These are phyloP conservation scores for Galagoides demidoff DNA, from an alignment of 2,797 vertebrate genomes.

Conservation along the genomic window DNA sequence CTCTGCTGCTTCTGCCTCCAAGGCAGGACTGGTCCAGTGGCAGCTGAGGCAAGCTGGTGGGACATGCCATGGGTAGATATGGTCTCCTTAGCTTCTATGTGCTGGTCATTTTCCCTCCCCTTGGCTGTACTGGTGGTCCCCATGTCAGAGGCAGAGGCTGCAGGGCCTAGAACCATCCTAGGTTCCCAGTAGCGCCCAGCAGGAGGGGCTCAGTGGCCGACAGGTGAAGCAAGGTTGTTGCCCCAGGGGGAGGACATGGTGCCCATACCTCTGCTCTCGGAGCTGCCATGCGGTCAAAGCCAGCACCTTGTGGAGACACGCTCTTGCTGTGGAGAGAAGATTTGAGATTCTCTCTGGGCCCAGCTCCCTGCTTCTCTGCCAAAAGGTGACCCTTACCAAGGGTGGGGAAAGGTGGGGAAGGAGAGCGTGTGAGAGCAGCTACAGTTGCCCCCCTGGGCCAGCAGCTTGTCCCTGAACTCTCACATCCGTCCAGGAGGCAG, in stretches of 20 bases:
- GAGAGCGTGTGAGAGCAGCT: background rate
- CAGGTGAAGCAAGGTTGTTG: background rate
- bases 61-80: fast-evolving
- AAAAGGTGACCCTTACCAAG: background rate
- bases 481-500: fast-evolving
- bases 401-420: fast-evolving
- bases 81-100: background rate
- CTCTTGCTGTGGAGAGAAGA: conserved; percentile 85
- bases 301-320: conserved; percentile 64
- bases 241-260: background rate
- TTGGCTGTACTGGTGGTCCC: background rate
- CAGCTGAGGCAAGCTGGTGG: background rate
- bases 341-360: background rate
- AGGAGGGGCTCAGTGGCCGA: background rate
- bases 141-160: background rate
- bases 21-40: background rate
- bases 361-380: background rate
- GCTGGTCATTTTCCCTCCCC: background rate
- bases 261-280: conserved; percentile 87
- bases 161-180: background rate
- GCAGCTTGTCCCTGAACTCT: fast-evolving
- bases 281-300: conserved; percentile 79
- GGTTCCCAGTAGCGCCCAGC: fast-evolving
- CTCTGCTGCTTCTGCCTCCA: background rate
- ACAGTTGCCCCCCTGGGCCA: fast-evolving